A percentile compares a stretch with the other conserved stretches of the same genome.
Conservation (phyloP, 2,888 invertebrate species). For the Melieria crassipennis region DNA sequence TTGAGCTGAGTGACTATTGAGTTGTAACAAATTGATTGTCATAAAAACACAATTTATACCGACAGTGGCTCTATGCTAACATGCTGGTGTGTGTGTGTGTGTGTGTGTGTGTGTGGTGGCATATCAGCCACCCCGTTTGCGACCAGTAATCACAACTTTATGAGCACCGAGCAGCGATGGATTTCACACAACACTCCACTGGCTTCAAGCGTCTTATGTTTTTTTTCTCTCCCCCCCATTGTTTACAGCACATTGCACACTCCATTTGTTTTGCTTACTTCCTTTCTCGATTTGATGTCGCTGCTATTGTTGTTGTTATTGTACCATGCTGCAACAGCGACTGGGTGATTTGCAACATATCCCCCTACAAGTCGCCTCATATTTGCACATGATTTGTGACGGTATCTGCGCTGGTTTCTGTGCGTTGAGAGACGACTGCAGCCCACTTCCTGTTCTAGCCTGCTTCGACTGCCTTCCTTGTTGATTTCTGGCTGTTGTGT, state of each 20-base stretch:
- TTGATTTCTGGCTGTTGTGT: conserved; percentile 19
- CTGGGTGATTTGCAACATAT: neutral
- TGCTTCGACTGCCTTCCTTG: conserved; percentile 19
- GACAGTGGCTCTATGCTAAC: neutral
- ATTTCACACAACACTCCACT: conserved; percentile 30
- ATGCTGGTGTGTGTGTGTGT: conserved; percentile 31
- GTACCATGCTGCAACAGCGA: neutral
- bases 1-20: conserved; percentile 52
- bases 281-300: conserved; percentile 7
- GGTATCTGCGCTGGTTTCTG: conserved; percentile 15
- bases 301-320: conserved; percentile 5
- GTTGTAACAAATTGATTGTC: conserved; percentile 63
- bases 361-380: conserved; percentile 27
- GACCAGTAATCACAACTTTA: conserved; percentile 15
- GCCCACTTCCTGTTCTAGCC: conserved; percentile 8
- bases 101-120: conserved; percentile 37
- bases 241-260: conserved; percentile 51
- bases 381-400: conserved; percentile 39
- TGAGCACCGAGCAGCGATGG: conserved; percentile 7
- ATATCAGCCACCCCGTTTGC: no score
- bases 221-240: neutral
- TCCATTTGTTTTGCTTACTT: conserved; percentile 56
- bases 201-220: conserved; percentile 24
- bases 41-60: conserved; percentile 59
- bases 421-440: neutral